Conservation (phyloP, 2,113 vertebrate genomes). For the Dipodomys ordii region DNA sequence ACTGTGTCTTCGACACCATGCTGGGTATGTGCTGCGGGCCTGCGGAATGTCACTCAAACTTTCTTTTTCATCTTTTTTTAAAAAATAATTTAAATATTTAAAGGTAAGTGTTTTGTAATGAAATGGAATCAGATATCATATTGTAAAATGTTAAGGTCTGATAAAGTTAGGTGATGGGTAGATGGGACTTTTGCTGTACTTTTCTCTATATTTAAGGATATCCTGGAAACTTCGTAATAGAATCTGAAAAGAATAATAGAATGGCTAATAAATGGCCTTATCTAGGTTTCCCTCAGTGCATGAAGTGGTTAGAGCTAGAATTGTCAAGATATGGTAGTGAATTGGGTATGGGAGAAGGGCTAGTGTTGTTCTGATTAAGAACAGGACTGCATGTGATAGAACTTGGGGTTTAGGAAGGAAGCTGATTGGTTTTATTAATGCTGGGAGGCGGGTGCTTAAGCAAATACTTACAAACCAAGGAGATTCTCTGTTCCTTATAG, state of each 20-base stretch:
- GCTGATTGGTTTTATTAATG: background rate
- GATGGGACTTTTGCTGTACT: background rate
- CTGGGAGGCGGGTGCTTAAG: background rate
- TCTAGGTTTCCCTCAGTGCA: too few species aligned
- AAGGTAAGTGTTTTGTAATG: background rate
- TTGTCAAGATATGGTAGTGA: background rate
- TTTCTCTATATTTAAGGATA: background rate
- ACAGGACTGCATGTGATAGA: background rate
- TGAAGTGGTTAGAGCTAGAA: background rate
- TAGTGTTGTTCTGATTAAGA: background rate
- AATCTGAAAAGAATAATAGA: background rate
- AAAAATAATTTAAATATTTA: background rate
- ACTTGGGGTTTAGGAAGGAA: background rate
- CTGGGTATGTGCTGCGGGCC: background rate
- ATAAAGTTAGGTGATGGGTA: background rate
- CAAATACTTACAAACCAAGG: slow-evolving; percentile 12
- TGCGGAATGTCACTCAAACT: background rate
- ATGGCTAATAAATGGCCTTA: background rate
- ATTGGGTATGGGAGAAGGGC: background rate
- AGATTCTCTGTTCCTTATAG: background rate
- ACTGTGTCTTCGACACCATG: background rate
- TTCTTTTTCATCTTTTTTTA: background rate
- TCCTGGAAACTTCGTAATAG: background rate
- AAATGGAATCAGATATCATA: background rate
- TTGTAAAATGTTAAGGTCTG: background rate